phyloP scores from a whole-genome alignment of 2,113 vertebrate genomes.

The Peromyscus leucopus region DNA sequence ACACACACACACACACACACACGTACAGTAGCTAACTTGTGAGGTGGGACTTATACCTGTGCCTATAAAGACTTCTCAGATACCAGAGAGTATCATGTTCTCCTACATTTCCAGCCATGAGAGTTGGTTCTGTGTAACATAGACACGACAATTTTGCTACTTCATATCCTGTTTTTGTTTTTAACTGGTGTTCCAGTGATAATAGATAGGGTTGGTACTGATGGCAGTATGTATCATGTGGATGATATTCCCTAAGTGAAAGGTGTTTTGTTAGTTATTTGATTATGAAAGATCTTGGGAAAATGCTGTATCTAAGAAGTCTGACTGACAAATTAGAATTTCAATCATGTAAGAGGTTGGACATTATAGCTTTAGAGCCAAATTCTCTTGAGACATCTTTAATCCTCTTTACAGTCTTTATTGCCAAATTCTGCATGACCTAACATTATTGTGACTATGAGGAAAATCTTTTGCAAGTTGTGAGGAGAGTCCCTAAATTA shows the following conservation, averaged over 20 bases:
- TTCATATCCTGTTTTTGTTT: neutral
- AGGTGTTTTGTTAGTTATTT: neutral
- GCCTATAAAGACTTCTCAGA: slow-evolving; percentile 5
- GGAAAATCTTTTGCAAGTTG: neutral
- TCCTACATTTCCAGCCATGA: neutral
- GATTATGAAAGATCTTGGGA: too few relatives aligned
- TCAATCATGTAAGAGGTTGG: neutral
- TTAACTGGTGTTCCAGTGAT: neutral
- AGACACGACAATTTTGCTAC: neutral
- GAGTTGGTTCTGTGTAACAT: neutral
- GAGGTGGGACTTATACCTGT: neutral
- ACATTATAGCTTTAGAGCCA: neutral
- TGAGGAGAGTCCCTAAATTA: neutral
- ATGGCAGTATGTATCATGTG: neutral
- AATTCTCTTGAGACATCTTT: neutral
- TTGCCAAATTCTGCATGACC: neutral
- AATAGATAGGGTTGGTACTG: neutral
- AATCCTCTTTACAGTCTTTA: neutral
- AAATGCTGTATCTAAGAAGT: neutral
- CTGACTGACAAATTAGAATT: neutral
- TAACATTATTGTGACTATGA: neutral
- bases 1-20: too few relatives aligned
- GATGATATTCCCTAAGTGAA: neutral
- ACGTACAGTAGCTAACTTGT: neutral
- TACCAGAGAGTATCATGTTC: neutral